Evolutionary conservation across 1,140 invertebrate species (phyloP).

Genomic region (Teleogryllus occipitalis): DNA sequence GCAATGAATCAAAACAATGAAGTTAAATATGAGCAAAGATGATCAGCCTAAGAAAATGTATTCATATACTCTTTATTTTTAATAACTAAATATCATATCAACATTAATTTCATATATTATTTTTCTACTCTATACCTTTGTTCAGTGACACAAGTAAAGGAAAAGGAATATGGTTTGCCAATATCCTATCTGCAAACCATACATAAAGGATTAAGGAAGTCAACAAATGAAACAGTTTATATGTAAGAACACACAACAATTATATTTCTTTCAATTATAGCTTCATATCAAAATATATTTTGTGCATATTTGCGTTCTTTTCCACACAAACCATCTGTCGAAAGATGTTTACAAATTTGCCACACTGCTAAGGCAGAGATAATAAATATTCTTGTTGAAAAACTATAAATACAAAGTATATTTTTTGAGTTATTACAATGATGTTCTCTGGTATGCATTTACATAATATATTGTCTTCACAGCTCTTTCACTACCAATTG

Average conservation of each 20-base stretch:
- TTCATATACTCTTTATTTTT: too few species aligned
- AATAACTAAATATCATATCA: too few species aligned
- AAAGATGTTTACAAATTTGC: neutral
- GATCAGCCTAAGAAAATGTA: too few species aligned
- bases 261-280: slow-evolving; percentile 6
- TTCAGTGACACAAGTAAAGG: too few species aligned
- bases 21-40: too few species aligned
- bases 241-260: neutral
- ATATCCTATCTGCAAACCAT: too few species aligned
- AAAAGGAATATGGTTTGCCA: too few species aligned
- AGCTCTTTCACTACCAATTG: neutral
- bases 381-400: slow-evolving; percentile 6
- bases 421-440: neutral
- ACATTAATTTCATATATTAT: too few species aligned
- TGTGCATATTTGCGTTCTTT: neutral
- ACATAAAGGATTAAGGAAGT: too few species aligned
- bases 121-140: too few species aligned
- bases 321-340: neutral
- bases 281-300: slow-evolving; percentile 3
- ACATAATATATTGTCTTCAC: neutral
- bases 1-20: too few species aligned
- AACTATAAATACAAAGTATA: neutral
- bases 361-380: neutral
- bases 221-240: neutral
- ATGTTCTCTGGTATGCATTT: neutral